Evolutionary conservation across 1,140 invertebrate species (phyloP).

Genomic region (Pteromalus puparum): DNA sequence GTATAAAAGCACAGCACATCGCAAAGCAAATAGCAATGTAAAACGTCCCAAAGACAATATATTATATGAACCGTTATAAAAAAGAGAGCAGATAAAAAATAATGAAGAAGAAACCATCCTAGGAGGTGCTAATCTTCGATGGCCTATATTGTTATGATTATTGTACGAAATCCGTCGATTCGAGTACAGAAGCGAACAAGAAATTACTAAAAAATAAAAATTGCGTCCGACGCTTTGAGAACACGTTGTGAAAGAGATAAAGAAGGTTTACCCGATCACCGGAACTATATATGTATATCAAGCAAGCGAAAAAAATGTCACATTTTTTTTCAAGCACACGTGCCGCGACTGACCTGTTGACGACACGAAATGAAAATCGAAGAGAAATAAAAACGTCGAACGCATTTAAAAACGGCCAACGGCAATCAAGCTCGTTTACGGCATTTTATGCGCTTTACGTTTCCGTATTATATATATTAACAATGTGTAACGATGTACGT

Average conservation of each 20-base stretch:
- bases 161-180: slow-evolving; percentile 32
- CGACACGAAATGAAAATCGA: background rate
- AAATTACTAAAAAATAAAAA: background rate
- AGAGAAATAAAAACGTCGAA: background rate
- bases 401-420: slow-evolving; percentile 35
- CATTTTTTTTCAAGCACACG: slow-evolving; percentile 26
- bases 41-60: slow-evolving; percentile 73
- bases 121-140: slow-evolving; percentile 39
- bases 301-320: slow-evolving; percentile 26
- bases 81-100: slow-evolving; percentile 9
- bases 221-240: slow-evolving; percentile 1
- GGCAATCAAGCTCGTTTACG: slow-evolving; percentile 35
- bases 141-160: slow-evolving; percentile 42
- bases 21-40: slow-evolving; percentile 62
- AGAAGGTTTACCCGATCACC: slow-evolving; percentile 8
- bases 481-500: background rate
- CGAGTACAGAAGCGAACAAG: background rate
- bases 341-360: slow-evolving; percentile 19
- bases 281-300: slow-evolving; percentile 11
- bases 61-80: slow-evolving; percentile 61
- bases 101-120: slow-evolving; percentile 3
- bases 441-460: background rate
- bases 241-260: background rate
- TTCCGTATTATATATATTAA: background rate
- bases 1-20: slow-evolving; percentile 17